These are phyloP conservation scores for Yoshiicerus persimilis DNA, from an alignment of 1,140 invertebrate genomes.

Conservation along the genomic window DNA sequence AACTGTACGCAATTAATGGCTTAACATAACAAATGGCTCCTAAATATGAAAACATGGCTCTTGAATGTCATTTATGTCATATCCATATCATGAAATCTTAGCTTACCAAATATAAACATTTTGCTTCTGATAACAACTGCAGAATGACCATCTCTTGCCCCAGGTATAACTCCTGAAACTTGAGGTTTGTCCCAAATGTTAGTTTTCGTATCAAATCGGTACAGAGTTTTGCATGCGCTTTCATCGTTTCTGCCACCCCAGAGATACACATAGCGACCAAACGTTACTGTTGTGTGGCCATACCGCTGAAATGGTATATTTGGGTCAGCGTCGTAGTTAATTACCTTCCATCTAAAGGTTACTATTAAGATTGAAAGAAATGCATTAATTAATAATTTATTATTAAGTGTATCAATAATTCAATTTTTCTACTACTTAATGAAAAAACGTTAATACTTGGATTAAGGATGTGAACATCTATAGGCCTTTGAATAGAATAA, in stretches of 20 bases:
- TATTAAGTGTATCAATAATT: too few species aligned
- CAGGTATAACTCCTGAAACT: slow-evolving; percentile 69
- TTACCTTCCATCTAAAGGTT: slow-evolving; percentile 57
- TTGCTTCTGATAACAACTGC: slow-evolving; percentile 76
- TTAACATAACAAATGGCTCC: not conserved
- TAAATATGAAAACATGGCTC: too few species aligned
- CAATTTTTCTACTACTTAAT: too few species aligned
- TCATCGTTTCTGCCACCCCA: slow-evolving; percentile 87
- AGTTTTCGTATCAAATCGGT: slow-evolving; percentile 63
- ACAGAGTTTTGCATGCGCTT: slow-evolving; percentile 74
- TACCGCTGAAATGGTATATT: slow-evolving; percentile 66
- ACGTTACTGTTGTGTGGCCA: slow-evolving; percentile 82
- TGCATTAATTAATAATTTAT: not conserved
- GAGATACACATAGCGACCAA: slow-evolving; percentile 74
- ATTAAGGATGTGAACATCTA: slow-evolving; percentile 85
- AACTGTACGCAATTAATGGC: too few species aligned
- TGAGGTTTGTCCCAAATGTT: slow-evolving; percentile 67
- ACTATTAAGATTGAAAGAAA: slow-evolving; percentile 52
- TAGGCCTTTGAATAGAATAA: slow-evolving; percentile 68
- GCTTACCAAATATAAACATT: slow-evolving; percentile 80
- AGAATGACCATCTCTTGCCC: slow-evolving; percentile 84
- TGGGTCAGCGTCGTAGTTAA: slow-evolving; percentile 51
- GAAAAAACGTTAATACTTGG: too few species aligned
- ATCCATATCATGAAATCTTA: not conserved
- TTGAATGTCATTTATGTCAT: too few species aligned